Conservation (phyloP, 35 echinoderm and acorn worm species). For the Amphiura filiformis region DNA sequence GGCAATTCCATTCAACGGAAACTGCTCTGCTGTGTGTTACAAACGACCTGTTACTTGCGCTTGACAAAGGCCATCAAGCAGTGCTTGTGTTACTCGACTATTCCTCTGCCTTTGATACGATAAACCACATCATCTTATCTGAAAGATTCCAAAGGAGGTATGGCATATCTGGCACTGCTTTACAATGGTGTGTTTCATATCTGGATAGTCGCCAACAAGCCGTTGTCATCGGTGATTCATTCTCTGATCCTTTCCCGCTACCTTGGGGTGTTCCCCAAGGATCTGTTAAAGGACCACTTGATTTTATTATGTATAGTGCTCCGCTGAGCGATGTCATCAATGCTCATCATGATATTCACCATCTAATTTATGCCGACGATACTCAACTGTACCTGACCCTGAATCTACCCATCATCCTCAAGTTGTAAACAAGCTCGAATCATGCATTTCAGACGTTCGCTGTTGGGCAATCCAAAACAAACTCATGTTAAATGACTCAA, state of each 20-base stretch:
- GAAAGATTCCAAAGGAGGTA: not conserved
- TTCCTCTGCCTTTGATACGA: no score
- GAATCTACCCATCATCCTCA: not conserved
- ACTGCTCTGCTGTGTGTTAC: no score
- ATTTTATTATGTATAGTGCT: not conserved
- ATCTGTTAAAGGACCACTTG: not conserved
- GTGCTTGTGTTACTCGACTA: no score
- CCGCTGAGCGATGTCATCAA: not conserved
- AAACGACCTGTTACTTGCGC: no score
- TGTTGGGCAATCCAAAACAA: no score
- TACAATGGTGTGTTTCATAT: not conserved
- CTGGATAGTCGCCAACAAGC: not conserved
- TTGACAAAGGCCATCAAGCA: no score
- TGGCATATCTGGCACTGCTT: not conserved
- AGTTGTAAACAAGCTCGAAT: no score
- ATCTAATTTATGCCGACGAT: conserved; percentile 2
- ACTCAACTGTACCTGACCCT: conserved; percentile 1
- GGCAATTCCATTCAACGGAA: no score
- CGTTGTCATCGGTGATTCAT: not conserved
- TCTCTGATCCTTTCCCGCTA: not conserved
- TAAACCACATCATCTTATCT: not conserved
- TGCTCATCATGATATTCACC: not conserved
- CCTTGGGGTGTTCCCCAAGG: not conserved
- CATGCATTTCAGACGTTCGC: no score
- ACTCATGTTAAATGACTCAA: no score